phyloP scores from a whole-genome alignment of 2,797 vertebrate genomes.

The Mormyrus proboscirostris region DNA sequence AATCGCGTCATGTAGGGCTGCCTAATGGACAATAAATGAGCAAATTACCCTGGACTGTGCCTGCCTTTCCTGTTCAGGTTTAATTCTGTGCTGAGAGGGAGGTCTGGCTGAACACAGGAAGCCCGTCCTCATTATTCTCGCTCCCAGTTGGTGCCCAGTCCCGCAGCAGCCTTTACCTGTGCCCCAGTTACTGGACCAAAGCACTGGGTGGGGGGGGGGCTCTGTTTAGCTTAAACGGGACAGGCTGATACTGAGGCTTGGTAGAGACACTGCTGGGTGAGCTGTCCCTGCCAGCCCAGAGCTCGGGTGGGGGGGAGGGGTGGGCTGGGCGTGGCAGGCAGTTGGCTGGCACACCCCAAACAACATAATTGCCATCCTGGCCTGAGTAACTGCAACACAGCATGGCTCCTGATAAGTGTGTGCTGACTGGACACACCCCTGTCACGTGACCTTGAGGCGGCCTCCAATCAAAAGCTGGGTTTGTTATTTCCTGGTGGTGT shows the following conservation, averaged over 20 bases:
- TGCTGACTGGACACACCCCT: not conserved
- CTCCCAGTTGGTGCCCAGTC: conserved; percentile 21
- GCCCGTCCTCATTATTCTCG: conserved; percentile 24
- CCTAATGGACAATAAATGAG: not conserved
- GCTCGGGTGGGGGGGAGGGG: not conserved
- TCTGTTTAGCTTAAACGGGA: not conserved
- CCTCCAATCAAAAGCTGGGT: not conserved
- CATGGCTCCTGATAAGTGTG: not conserved
- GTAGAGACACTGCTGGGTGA: not conserved
- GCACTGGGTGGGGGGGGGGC: not conserved
- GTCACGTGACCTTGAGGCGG: not conserved
- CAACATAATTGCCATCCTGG: not conserved
- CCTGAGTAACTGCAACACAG: not conserved
- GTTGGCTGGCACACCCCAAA: not conserved
- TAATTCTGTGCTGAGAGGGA: not conserved
- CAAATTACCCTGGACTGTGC: not conserved
- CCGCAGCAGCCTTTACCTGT: not conserved
- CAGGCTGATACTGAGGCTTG: not conserved
- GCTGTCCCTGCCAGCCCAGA: not conserved
- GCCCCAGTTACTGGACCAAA: not conserved
- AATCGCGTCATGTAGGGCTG: not conserved
- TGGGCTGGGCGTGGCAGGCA: not conserved
- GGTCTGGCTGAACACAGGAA: not conserved
- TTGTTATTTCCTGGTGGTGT: not conserved
- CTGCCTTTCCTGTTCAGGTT: not conserved